Base-by-base conservation (phyloP, 2,797 vertebrate genomes). In the Novumbra hubbsi region DNA sequence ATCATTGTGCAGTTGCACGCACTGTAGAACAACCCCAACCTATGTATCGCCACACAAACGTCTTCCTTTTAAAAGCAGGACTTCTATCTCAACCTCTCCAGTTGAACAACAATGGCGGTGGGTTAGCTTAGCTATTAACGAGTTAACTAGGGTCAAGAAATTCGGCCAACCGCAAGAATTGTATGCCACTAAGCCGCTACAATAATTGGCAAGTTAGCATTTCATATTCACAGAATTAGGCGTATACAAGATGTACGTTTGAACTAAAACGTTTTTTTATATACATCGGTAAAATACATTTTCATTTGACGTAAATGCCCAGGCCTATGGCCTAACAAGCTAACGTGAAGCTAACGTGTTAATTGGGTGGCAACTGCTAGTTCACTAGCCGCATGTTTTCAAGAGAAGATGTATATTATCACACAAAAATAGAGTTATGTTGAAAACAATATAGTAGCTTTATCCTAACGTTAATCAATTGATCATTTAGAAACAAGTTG, bases 291-390 rank as follows among this genome's bases (percentile, higher is more conserved):
- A 3, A 11, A 24, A 60, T 60, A 4, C 12, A 21, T 24, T 7
- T 19, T 52, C 5, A 55, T 55, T 21, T 7, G 55, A 60, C 4
- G 55, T 60, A 24, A 60, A 60, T 9, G 8, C 9, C 55, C 24
- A 60, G n/a, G 55, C 55, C 30, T 19, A 9, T 41, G 65, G 65
- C 65, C 65, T 67, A 67, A 34, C n/a, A 21, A 41, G 34, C 65
- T 41, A 45, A 45, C 19, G 19, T n/a, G 19, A 28, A 3, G 6
- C 14, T 48, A 27, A 41, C 5, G 9, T 8, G 9, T 14, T 45
- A 12, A 9, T 14, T 28, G 1, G 55, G 11, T 24, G 55, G 21
- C 55, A 60, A 5, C 55, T 45, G 41, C 34, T 7, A 5, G 41
- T 45, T 45, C 41, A 45, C 41, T 11, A 60, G 55, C 55, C 12